These are phyloP conservation scores for Leptosomus discolor DNA, from an alignment of 2,113 vertebrate species.

Conservation along the genomic window DNA sequence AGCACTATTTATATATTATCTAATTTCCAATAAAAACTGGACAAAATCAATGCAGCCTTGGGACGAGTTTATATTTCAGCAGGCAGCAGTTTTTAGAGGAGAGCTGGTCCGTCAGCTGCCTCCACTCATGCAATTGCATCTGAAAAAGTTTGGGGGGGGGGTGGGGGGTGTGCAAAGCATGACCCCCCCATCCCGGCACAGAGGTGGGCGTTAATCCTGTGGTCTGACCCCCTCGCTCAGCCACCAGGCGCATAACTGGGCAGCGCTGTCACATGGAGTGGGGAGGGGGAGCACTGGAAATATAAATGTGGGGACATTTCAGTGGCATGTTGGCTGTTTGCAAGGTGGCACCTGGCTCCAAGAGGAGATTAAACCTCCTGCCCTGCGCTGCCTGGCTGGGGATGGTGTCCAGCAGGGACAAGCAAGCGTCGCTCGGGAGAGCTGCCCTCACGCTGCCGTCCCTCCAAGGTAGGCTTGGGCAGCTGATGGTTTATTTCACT, in stretches of 20 bases:
- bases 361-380: background rate
- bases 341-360: background rate
- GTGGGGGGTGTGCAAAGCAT: rapidly evolving
- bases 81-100: background rate
- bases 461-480: background rate
- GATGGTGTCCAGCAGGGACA: background rate
- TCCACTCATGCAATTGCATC: background rate
- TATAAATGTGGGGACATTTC: background rate
- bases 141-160: rapidly evolving
- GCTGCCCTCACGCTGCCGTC: rapidly evolving
- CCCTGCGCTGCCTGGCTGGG: rapidly evolving
- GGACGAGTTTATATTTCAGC: background rate
- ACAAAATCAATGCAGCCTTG: background rate
- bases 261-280: background rate
- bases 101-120: background rate
- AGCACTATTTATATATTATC: background rate
- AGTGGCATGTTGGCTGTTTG: background rate
- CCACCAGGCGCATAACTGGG: background rate
- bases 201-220: background rate
- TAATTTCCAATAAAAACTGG: background rate
- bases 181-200: too few relatives aligned
- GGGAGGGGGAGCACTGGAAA: background rate
- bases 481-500: rapidly evolving
- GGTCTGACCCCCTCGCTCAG: background rate
- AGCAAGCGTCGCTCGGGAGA: rapidly evolving